Evolutionary conservation across 2,797 vertebrate species (phyloP).

Genomic region (Ficedula albicollis): DNA sequence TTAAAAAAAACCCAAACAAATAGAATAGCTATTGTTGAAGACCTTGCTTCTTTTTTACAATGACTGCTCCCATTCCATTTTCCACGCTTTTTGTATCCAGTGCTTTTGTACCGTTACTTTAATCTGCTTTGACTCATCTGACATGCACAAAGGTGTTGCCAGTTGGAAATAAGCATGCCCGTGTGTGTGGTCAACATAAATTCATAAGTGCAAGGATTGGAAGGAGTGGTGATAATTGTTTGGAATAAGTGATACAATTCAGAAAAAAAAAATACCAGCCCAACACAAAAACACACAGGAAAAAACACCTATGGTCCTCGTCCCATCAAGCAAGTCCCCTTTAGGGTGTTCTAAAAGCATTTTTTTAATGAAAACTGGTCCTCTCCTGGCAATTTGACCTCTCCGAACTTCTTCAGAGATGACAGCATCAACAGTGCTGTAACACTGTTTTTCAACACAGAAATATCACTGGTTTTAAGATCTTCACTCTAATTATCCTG

Average conservation of each 20-base stretch:
- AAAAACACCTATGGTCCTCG: too few relatives aligned
- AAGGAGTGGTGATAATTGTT: background rate
- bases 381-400: background rate
- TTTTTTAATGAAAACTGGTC: background rate
- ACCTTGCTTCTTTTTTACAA: background rate
- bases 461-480: background rate
- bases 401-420: rapidly evolving
- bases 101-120: background rate
- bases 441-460: background rate
- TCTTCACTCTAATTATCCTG: background rate
- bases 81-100: background rate
- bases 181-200: background rate
- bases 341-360: background rate
- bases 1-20: background rate
- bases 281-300: background rate
- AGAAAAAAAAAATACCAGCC: background rate
- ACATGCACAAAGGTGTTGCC: rapidly evolving
- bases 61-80: background rate
- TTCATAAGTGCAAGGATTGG: background rate
- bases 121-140: rapidly evolving
- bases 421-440: background rate
- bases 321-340: background rate
- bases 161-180: background rate
- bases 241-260: background rate
- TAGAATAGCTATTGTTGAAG: background rate